A percentile compares a stretch with the other conserved stretches of the same genome.
Conservation (phyloP, 2,113 vertebrate species). For the Corydoras sp. region DNA sequence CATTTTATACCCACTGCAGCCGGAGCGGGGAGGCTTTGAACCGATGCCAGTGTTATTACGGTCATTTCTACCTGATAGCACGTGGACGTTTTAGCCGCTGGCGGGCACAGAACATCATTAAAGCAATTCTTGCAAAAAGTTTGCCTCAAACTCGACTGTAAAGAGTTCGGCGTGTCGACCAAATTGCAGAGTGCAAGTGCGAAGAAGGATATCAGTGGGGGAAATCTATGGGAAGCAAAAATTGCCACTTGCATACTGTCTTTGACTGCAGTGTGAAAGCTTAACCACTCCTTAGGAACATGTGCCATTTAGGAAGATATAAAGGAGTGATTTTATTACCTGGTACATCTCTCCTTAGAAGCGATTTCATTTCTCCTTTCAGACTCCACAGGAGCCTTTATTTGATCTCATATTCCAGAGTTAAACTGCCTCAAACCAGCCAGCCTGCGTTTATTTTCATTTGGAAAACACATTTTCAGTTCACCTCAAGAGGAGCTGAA, state of each 20-base stretch:
- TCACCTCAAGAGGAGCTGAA: conserved; percentile 54
- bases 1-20: conserved; percentile 20
- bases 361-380: conserved; percentile 72
- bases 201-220: conserved; percentile 60
- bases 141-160: conserved; percentile 65
- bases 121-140: conserved; percentile 60
- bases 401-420: conserved; percentile 76
- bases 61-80: conserved; percentile 62
- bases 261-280: conserved; percentile 60
- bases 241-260: conserved; percentile 70
- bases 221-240: conserved; percentile 65
- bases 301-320: conserved; percentile 73
- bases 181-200: conserved; percentile 65
- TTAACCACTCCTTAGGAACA: conserved; percentile 67
- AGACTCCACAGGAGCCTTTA: conserved; percentile 70
- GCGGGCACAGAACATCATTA: conserved; percentile 58
- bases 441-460: conserved; percentile 74
- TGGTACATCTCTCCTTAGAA: conserved; percentile 68
- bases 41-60: conserved; percentile 60
- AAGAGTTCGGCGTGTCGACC: conserved; percentile 64
- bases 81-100: conserved; percentile 60
- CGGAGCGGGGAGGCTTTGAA: conserved; percentile 47
- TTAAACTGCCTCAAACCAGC: conserved; percentile 68
- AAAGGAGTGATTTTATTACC: conserved; percentile 78
- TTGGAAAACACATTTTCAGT: conserved; percentile 77